phyloP scores from a whole-genome alignment of 2,797 vertebrate species.

The Enteromius treurensis region DNA sequence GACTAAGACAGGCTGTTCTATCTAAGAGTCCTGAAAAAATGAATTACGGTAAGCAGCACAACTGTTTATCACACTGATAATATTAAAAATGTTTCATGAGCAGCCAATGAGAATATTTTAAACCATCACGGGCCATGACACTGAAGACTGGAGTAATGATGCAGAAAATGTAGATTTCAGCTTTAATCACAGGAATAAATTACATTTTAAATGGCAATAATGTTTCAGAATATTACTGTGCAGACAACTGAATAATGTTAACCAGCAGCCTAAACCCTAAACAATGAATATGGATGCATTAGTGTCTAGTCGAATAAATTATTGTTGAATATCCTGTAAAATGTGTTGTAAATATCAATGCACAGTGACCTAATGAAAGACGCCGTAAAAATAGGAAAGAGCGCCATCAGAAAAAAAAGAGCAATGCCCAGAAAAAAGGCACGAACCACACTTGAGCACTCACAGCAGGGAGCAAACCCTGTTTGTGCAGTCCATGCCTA shows the following conservation, averaged over 20 bases:
- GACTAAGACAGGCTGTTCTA: not conserved
- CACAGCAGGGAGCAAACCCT: not conserved
- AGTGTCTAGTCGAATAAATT: not conserved
- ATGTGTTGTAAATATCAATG: not conserved
- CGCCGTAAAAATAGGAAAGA: not conserved
- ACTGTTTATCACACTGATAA: not conserved
- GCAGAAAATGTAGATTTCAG: not conserved
- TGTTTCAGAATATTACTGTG: not conserved
- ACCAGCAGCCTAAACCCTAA: not conserved
- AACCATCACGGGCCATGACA: no score
- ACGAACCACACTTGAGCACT: not conserved
- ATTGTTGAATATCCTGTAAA: not conserved
- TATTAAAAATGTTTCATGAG: not conserved
- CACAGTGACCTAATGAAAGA: not conserved
- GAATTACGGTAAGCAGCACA: not conserved
- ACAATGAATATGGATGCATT: not conserved
- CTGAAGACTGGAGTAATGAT: not conserved
- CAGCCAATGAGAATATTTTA: no score
- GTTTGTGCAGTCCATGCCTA: not conserved
- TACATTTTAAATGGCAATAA: not conserved
- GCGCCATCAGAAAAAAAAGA: not conserved
- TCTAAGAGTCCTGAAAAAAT: not conserved
- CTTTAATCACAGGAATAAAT: not conserved
- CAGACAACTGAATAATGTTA: not conserved
- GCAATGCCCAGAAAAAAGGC: not conserved